phyloP scores from a whole-genome alignment of 2,113 vertebrate species.

The Falcunculus frontatus region DNA sequence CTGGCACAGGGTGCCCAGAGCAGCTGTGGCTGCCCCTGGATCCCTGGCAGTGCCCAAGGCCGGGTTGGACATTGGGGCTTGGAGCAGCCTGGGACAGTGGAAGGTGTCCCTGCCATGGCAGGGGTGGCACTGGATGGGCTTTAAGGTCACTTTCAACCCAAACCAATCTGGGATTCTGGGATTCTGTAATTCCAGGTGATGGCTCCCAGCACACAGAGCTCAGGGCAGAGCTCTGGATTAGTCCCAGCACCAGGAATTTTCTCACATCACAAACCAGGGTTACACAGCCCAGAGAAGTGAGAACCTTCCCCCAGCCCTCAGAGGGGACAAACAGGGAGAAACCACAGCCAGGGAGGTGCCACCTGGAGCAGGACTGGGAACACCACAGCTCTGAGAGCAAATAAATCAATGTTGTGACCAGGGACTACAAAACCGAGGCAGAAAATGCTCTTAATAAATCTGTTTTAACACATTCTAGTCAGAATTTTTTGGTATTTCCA shows the following conservation, averaged over 20 bases:
- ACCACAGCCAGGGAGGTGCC: not conserved
- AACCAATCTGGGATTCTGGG: fast-evolving
- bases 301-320: not conserved
- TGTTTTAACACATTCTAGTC: too few species aligned
- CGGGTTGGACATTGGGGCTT: not conserved
- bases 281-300: not conserved
- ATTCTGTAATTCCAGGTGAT: not conserved
- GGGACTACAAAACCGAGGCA: not conserved
- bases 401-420: not conserved
- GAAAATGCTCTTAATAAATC: not conserved
- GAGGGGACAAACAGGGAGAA: not conserved
- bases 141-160: not conserved
- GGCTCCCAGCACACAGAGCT: not conserved
- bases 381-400: not conserved
- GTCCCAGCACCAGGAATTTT: not conserved
- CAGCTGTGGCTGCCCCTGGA: not conserved
- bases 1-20: not conserved
- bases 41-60: not conserved
- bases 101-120: not conserved
- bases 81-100: not conserved
- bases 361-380: not conserved
- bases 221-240: too few species aligned
- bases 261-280: not conserved
- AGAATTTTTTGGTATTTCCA: not conserved
- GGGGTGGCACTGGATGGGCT: fast-evolving